Conservation (phyloP, 2,113 vertebrate species). For the Synchiropus splendidus region DNA sequence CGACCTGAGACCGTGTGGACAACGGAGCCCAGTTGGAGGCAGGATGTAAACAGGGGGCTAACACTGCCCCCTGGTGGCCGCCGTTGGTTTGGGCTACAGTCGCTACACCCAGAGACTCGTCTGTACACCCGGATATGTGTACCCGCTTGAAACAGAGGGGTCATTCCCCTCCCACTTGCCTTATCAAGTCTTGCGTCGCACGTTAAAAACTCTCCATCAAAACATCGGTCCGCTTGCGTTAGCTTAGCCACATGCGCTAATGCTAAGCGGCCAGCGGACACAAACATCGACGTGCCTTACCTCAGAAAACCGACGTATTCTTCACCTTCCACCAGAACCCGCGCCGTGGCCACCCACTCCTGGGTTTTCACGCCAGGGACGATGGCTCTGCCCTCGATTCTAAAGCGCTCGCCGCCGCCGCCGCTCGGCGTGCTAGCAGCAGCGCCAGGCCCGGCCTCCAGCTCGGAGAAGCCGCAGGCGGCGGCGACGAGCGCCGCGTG, state of each 20-base stretch:
- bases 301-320: slow-evolving; percentile 87
- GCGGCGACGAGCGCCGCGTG: slow-evolving; percentile 28
- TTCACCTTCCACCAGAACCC: slow-evolving; percentile 85
- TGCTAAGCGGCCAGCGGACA: not conserved
- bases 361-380: slow-evolving; percentile 84
- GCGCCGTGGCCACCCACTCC: slow-evolving; percentile 85
- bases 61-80: too few relatives aligned
- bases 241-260: slow-evolving; percentile 19
- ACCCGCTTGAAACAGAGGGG: too few relatives aligned
- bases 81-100: too few relatives aligned
- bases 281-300: slow-evolving; percentile 48
- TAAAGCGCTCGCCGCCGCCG: slow-evolving; percentile 81
- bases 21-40: too few relatives aligned
- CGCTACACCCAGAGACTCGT: not conserved
- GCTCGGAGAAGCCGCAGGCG: slow-evolving; percentile 38
- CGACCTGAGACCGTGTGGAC: too few relatives aligned
- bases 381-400: slow-evolving; percentile 86
- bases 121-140: not conserved
- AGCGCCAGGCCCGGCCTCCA: slow-evolving; percentile 62
- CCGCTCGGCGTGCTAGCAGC: slow-evolving; percentile 39
- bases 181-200: too few relatives aligned
- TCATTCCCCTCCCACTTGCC: too few relatives aligned
- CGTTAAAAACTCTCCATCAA: too few relatives aligned
- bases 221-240: too few relatives aligned
- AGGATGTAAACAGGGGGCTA: too few relatives aligned